A percentile compares a stretch with the other conserved stretches of the same genome.
Evolutionary conservation across 2,888 invertebrate species (phyloP).

Genomic region (Dryobotodes eremita): DNA sequence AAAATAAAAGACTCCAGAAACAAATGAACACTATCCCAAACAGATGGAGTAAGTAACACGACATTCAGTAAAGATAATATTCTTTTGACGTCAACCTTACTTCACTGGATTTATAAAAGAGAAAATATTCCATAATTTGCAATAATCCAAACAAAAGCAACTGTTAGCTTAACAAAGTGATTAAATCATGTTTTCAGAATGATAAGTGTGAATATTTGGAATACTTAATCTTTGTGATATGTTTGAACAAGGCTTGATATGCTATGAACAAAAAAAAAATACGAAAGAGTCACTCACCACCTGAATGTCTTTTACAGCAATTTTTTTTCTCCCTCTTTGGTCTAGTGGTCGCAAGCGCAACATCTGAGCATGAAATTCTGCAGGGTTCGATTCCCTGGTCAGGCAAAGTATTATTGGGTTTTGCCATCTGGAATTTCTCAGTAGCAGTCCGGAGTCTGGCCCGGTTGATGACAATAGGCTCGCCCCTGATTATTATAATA

Average conservation of each 20-base stretch:
- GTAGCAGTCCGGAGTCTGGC: too few relatives aligned
- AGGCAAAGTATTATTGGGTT: too few relatives aligned
- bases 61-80: slow-evolving; percentile 4
- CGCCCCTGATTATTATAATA: too few relatives aligned
- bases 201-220: slow-evolving; percentile 39
- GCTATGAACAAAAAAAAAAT: neutral
- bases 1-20: neutral
- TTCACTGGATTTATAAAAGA: neutral
- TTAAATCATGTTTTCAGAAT: slow-evolving; percentile 37
- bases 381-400: too few relatives aligned
- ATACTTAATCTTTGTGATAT: slow-evolving; percentile 19
- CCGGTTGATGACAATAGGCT: too few relatives aligned
- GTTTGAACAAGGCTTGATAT: slow-evolving; percentile 7
- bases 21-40: neutral
- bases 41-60: too few relatives aligned
- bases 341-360: too few relatives aligned
- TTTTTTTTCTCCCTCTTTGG: too few relatives aligned
- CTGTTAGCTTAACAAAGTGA: slow-evolving; percentile 23
- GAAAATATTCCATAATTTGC: slow-evolving; percentile 13
- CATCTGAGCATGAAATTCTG: too few relatives aligned
- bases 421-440: too few relatives aligned
- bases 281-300: neutral
- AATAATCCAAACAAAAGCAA: slow-evolving; percentile 20
- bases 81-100: neutral
- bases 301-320: neutral